Base-by-base conservation (phyloP, 2,797 vertebrate species). In the Astyanax mexicanus region DNA sequence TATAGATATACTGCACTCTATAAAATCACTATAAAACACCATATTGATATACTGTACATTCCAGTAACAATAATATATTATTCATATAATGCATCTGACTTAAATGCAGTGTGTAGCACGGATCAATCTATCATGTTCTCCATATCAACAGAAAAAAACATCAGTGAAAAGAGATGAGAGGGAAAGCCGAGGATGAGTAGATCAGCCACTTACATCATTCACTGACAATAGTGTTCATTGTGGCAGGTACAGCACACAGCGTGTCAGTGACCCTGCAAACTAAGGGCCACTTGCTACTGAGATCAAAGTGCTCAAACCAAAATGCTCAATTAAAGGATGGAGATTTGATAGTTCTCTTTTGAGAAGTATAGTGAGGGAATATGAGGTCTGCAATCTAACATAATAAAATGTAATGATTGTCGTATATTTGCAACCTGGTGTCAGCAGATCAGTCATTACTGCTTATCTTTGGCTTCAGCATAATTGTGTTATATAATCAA, bases 161-260 rank as follows among this genome's bases (percentile, higher is more conserved):
- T 32, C 29, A 32, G 29, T 32, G 13, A 44, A 73, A 44, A 47
- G 69, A 65, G 4, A 37, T 40, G 37, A 58, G 10, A 21, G 72
- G 47, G 23, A 74, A 75, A 27, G 38, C n/a, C 5, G 42, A 80
- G 32, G 29, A 71, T 32, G 21, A 75, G 35, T 37, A 70, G n/a
- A 32, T 3, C 1, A 27, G 29, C 9, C 3, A 45, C 61, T 52
- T 54, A 54, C 21, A 60, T 32, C 37, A 58, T 3, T 19, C 10
- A 32, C n/a, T 21, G 40, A 42, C 42, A n/a, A 29, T 45, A 25
- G 25, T 9, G 9, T 42, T 19, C 35, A 32, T 29, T 29, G 45
- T 61, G 40, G 8, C 25, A 52, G 27, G 29, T 5, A 17, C 5
- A 49, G 17, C 23, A 29, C 5, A 17, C 5, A 49, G 17, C 23